Evolutionary conservation across 2,888 invertebrate species (phyloP), one percentile per base, ranked within the genome.

Genomic region (Drosophila monieri): DNA sequence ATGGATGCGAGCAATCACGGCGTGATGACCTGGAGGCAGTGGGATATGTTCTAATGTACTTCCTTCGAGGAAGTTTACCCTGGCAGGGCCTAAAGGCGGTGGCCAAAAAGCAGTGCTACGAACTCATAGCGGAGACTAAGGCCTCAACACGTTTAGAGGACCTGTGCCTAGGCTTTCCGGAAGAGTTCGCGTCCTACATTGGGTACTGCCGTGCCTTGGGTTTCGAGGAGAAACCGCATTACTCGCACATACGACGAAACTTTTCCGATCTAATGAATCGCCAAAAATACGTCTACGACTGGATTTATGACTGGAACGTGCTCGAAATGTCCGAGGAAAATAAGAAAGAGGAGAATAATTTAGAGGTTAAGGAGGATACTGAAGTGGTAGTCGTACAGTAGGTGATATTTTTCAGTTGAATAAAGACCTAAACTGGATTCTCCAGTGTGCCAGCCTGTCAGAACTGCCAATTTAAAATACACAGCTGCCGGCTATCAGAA

Each of bases 401-500:
- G 18, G 9, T 41, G 1, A 6, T 21, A 54, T 30, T 25, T 27
- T 41, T 27, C 9, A 15, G 37, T 47, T 47, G 1, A 62, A 62
- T 62, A 62, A 51, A 51, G n/a, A 37, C 21, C 21, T 39, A 8
- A 18, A 18, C 60, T 15, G 30, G 14, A 27, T 39, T 32, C 27
- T 51, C 43, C 41, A 43, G 12, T 12, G 21, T 9, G 39, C 15
- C 18, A n/a, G n/a, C 35, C 49, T 73, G 75, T 80, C 87, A 77
- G 62, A 77, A 71, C 62, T 80, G 87, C 62, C 80, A 84, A 86
- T 80, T 77, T 57, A 52, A 59, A 75, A 84, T 72, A 65, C 58
- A 77, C 65, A 78, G 58, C 78, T 85, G 74, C 78, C 73, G 73
- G 52, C 73, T 85, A 76, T 71, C 79, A 76, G 73, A 83, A 83